Base-by-base conservation (phyloP, 2,113 vertebrate genomes). In the Philantomba maxwellii region DNA sequence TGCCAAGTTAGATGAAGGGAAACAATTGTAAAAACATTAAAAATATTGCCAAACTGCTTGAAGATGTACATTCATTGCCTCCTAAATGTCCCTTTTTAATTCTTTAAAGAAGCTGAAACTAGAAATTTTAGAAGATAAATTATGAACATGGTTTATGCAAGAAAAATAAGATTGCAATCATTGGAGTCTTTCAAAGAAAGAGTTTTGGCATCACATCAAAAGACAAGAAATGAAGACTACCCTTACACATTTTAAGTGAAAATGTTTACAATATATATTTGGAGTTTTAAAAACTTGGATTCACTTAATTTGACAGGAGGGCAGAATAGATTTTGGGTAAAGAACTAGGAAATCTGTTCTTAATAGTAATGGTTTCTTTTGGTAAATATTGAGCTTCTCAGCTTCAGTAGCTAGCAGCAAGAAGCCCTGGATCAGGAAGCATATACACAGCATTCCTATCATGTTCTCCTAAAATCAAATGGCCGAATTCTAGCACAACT, bases 391-490 rank as follows among this genome's bases (percentile, higher is more conserved):
- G 60, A 58, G 12, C 8, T 80, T 89, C 43, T 92, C 43, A 86
- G 43, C 45, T 92, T 95, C 17, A 45, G 16, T 57, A 64, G 55
- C 80, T 73, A 91, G 55, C 30, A 92, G 45, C 19, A 86, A 87
- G 83, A 86, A 95, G 73, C 92, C 81, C 60, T 89, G 85, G 90
- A 28, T 95, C 73, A 90, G 55, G 36, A 94, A 93, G 66, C 17
- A 80, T 80, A 36, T 12, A 60, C 57, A 64, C 7, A 91, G 19
- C 39, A 87, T 93, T 94, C 64, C 45, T 64, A 33, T 30, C 78
- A 89, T 82, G 57, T 39, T 96, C 2, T n/a, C 12, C 77, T 95
- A 70, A 86, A 97, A 89, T 49, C 19, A 92, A 78, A 60, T 53
- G 26, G 33, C 28, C 14, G 15, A 36, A 82, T 66, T 94, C 9